Evolutionary conservation across 2,797 vertebrate species (phyloP), one percentile per base, ranked within the genome.

Genomic region (Amazonetta brasiliensis): DNA sequence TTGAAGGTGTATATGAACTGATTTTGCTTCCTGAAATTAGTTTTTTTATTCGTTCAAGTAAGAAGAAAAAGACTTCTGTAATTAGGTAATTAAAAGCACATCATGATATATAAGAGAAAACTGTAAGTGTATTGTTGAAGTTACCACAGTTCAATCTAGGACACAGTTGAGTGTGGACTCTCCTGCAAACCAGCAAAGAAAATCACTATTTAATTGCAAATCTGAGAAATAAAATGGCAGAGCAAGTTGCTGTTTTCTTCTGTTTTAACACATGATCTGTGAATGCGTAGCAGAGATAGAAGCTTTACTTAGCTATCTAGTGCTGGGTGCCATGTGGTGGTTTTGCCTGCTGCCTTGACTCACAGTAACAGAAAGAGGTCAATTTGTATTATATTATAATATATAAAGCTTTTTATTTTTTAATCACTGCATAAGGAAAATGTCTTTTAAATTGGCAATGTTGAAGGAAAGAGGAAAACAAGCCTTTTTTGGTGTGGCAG

Each of bases 21-120:
- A 58, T 88, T 88, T 93, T 87, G 10, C 50, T 89, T 93, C 62
- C 71, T 69, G 77, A 89, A 95, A 77, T 71, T 20, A 43, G 6
- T 46, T 43, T 35, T 80, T 72, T 39, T 14, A 44, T 50, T 85
- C 5, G 39, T 90, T 89, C 78, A 20, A 33, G 3, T 69, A 75
- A 73, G 50, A 86, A 74, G 48, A 82, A 62, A 80, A 72, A 62
- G 0, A 54, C 28, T 75, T 92, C 20, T 17, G 68, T 84, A 84
- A 76, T 62, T 90, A 88, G 52, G 12, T 41, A 37, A 60, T 75
- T 46, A 31, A 2, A 30, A 68, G 44, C 33, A 62, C 18, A 69
- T 58, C 18, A 69, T 58, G 7, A n/a, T 69, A 44, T 30, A 43
- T 8, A 43, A 52, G 33, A 39, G 14, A 8, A 78, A 75, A 12